A percentile compares a stretch with the other conserved stretches of the same genome.
Conservation (phyloP, 2,113 vertebrate species). For the Protomyctophum bolini region DNA sequence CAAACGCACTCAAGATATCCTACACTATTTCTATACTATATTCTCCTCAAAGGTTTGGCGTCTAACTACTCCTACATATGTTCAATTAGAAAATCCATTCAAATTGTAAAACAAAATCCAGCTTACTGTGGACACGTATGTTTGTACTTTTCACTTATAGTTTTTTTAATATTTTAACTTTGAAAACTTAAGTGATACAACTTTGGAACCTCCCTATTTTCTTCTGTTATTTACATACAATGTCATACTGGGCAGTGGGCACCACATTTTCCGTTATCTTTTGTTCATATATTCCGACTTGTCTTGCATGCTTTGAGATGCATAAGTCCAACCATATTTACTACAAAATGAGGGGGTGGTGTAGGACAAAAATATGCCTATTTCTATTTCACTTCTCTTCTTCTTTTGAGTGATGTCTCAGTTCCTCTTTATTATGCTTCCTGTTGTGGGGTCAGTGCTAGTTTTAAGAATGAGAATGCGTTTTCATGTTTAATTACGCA, state of each 20-base stretch:
- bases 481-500: no score
- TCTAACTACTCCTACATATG: no score
- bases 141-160: no score
- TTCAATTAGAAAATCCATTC: no score
- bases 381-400: not conserved
- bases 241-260: constrained; percentile 12
- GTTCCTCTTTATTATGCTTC: constrained; percentile 25
- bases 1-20: no score
- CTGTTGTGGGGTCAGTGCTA: not conserved
- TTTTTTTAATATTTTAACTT: no score
- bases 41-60: no score
- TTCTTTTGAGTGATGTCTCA: not conserved
- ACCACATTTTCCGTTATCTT: constrained; percentile 7
- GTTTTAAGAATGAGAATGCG: not conserved
- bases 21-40: no score
- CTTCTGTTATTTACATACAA: not conserved
- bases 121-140: no score
- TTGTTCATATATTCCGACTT: not conserved
- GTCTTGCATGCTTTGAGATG: not conserved
- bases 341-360: not conserved
- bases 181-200: no score
- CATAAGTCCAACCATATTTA: not conserved
- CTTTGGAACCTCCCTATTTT: not conserved
- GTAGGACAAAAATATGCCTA: not conserved
- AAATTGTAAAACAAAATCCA: no score